These are phyloP conservation scores for Drosophila trapezifrons DNA, from an alignment of 1,140 invertebrate genomes.

Conservation along the genomic window DNA sequence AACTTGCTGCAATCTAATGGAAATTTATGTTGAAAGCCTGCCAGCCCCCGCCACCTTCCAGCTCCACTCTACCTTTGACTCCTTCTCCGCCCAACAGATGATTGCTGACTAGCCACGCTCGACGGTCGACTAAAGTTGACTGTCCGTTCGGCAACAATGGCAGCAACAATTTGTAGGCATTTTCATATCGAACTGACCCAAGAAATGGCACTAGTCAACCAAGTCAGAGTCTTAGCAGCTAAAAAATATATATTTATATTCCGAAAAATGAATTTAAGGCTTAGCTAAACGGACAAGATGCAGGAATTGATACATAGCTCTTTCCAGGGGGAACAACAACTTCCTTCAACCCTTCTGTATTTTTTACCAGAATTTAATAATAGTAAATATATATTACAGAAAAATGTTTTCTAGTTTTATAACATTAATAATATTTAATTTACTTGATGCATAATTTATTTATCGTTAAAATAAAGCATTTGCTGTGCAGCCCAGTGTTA, in stretches of 20 bases:
- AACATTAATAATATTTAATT: neutral
- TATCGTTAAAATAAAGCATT: neutral
- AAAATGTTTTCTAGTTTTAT: neutral
- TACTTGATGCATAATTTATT: neutral
- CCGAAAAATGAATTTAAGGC: no score
- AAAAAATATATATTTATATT: neutral
- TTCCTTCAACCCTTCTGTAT: no score
- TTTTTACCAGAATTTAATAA: no score
- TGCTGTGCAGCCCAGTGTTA: constrained; percentile 14
- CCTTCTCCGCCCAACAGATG: constrained; percentile 9
- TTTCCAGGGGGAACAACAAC: no score
- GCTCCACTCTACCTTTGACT: neutral
- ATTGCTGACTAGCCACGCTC: constrained; percentile 25
- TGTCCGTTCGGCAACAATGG: constrained; percentile 31
- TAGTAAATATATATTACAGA: no score
- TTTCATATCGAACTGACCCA: constrained; percentile 74
- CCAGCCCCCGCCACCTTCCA: constrained; percentile 25
- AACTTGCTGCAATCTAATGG: constrained; percentile 79
- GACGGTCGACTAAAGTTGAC: constrained; percentile 45
- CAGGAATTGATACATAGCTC: no score
- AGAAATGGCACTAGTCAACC: constrained; percentile 46
- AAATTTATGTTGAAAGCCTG: constrained; percentile 81
- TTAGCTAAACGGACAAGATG: no score
- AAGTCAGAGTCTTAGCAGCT: neutral
- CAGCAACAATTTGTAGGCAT: constrained; percentile 77